Base-by-base conservation (phyloP, 2,888 invertebrate species). In the Ochropleura leucogaster region DNA sequence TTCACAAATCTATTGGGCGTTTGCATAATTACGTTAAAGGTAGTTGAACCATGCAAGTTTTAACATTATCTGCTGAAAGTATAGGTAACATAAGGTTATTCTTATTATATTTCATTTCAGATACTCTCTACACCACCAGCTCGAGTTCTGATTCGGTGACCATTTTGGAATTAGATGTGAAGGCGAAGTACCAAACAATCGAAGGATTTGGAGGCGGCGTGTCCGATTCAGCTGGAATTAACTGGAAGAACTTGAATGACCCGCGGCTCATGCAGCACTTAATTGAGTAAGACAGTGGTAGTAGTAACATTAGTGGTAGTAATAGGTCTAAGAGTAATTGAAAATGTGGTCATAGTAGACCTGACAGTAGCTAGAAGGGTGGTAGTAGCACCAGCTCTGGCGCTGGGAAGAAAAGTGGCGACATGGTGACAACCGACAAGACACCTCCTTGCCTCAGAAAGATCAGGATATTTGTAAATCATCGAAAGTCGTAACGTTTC, bases 171-270 rank as follows among this genome's bases (percentile, higher is more conserved):
- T 10, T 90, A 70, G 81, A 89, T n/a, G 84, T 86, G 7, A 64
- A 62, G 5, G 84, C 53, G 4, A 73, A 65, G 18, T 97, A 95
- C 86, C 98, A 98, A 92, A 96, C 90, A 7, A 97, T 99, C 12
- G 86, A 97, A 46, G 99, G 99, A 0, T 99, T 98, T 90, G 99
- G 99, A 0, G 98, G 98, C 4, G 98, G 98, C 0, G 98, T 98
- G 84, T 98, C 98, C 0, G 97, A 97, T 78, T 90, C 97, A 0
- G 96, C 96, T 0, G 97, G 97, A 1, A 97, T 98, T 42, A 98
- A 98, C 90, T 97, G 98, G 80, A 93, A 92, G 62, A 96, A 92
- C 8, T 92, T 98, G 30, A 95, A 97, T 1, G 80, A 90, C 14
- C 85, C 83, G n/a, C 67, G 84, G 73, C 83, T 97, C 88, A 90